Conservation (phyloP, 1,140 invertebrate species). For the Nasonia giraulti region DNA sequence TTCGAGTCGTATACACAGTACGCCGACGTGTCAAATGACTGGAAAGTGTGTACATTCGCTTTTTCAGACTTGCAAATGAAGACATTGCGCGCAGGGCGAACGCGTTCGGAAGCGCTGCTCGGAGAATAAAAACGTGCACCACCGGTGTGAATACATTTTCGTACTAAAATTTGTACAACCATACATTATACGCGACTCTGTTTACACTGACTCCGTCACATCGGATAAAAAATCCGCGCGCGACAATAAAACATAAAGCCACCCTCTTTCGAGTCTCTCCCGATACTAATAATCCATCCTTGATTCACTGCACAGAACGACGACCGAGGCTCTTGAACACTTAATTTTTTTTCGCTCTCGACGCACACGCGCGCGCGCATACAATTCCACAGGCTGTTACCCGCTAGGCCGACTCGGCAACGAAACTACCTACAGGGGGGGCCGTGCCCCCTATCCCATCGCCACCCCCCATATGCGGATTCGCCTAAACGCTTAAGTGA, state of each 20-base stretch:
- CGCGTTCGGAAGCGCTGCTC: background rate
- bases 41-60: no score
- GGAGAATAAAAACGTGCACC: background rate
- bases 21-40: no score
- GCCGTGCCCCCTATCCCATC: background rate
- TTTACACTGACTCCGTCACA: background rate
- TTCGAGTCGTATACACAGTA: no score
- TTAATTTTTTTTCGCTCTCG: background rate
- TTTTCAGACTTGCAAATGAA: conserved; percentile 8
- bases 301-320: background rate
- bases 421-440: background rate
- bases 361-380: background rate
- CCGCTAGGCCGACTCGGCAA: background rate
- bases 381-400: conserved; percentile 15
- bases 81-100: background rate
- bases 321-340: background rate
- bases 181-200: background rate
- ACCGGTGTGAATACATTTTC: background rate
- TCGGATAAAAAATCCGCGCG: background rate
- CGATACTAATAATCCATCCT: conserved; percentile 29
- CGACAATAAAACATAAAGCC: background rate
- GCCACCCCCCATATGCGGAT: conserved; percentile 56
- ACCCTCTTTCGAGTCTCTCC: background rate
- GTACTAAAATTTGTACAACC: background rate
- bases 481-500: conserved; percentile 72